Evolutionary conservation across 2,888 invertebrate species (phyloP).

Genomic region (Trissonchulus latispiculum): DNA sequence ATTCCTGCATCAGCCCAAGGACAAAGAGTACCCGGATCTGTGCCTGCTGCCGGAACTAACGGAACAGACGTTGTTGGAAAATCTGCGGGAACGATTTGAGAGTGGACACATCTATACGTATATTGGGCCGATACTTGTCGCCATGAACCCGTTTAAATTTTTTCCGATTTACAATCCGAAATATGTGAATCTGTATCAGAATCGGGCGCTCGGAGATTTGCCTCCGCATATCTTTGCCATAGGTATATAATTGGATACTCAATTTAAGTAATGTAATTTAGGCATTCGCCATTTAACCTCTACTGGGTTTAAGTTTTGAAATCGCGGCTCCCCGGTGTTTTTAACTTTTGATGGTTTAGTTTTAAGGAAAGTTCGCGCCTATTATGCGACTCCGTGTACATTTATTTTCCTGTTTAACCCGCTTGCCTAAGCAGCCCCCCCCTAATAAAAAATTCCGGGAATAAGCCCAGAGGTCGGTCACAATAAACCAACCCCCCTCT

Average conservation of each 20-base stretch:
- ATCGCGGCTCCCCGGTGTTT: too few species aligned
- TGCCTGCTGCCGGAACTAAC: conserved; percentile 90
- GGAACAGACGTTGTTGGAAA: conserved; percentile 80
- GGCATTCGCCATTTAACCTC: too few species aligned
- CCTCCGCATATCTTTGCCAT: conserved; percentile 95
- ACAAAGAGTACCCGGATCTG: conserved; percentile 85
- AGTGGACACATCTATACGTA: conserved; percentile 91
- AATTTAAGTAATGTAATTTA: too few species aligned
- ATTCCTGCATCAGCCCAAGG: conserved; percentile 80
- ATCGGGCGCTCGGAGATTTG: conserved; percentile 75
- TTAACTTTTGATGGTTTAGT: too few species aligned
- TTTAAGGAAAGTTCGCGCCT: too few species aligned
- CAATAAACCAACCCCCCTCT: too few species aligned
- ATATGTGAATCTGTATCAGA: conserved; percentile 80
- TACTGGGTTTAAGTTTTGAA: too few species aligned
- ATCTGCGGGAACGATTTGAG: conserved; percentile 68
- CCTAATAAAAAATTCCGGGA: too few species aligned
- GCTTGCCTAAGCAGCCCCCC: too few species aligned
- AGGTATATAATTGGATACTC: conserved; percentile 23
- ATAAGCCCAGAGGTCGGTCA: too few species aligned
- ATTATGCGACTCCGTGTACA: too few species aligned
- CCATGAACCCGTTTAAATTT: conserved; percentile 76
- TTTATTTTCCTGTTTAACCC: too few species aligned
- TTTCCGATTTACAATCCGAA: conserved; percentile 96
- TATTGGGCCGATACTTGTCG: conserved; percentile 78